Conservation (phyloP, 2,797 vertebrate genomes). For the Clarias fuscus region DNA sequence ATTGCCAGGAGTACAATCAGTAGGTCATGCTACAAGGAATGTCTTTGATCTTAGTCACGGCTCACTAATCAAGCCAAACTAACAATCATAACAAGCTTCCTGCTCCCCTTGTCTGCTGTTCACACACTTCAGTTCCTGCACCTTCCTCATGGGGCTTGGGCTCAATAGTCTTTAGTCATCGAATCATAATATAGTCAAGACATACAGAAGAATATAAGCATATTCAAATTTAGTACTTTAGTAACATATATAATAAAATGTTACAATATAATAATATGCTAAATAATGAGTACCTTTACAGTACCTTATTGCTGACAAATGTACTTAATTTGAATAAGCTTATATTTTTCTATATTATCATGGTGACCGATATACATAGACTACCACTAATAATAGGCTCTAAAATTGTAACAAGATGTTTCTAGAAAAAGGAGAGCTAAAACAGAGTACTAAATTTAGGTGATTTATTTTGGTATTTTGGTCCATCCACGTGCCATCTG, state of each 20-base stretch:
- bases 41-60: conserved; percentile 65
- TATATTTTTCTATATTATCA: neutral
- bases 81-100: conserved; percentile 58
- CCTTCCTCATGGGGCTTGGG: neutral
- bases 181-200: neutral
- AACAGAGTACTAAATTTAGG: neutral
- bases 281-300: no score
- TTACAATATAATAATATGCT: no score
- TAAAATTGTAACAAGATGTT: neutral
- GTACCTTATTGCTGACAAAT: no score
- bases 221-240: neutral
- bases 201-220: neutral
- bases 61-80: conserved; percentile 63
- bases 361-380: neutral
- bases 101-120: conserved; percentile 55
- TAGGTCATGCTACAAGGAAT: conserved; percentile 57
- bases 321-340: no score
- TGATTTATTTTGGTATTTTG: no score
- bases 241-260: no score
- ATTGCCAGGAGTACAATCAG: conserved; percentile 46
- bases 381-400: neutral
- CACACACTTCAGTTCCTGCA: conserved; percentile 25
- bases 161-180: conserved; percentile 44
- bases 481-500: no score
- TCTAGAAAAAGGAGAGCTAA: neutral